These are phyloP conservation scores for Sympetrum striolatum DNA, from an alignment of 2,888 invertebrate species.

Conservation along the genomic window DNA sequence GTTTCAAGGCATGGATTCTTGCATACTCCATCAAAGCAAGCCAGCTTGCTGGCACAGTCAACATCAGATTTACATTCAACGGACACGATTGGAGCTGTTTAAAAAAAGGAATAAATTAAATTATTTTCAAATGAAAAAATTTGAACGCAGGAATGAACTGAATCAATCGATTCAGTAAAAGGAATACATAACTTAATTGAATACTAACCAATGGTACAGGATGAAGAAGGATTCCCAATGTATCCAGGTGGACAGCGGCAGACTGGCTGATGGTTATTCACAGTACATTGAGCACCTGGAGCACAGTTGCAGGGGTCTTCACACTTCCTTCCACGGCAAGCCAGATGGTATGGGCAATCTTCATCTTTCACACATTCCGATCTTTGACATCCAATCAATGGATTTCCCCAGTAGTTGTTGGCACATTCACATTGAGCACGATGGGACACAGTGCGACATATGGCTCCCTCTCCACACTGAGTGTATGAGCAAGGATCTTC, in stretches of 20 bases:
- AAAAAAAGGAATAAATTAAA: constrained; percentile 52
- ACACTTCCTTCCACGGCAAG: constrained; percentile 80
- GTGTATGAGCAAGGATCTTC: constrained; percentile 79
- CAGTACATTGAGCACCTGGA: constrained; percentile 76
- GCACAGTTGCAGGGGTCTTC: constrained; percentile 87
- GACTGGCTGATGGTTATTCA: constrained; percentile 75
- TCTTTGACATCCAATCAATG: constrained; percentile 76
- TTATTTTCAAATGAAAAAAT: constrained; percentile 22
- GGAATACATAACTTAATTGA: constrained; percentile 39
- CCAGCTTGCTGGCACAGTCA: constrained; percentile 84
- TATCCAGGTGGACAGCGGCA: constrained; percentile 86
- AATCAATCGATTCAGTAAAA: constrained; percentile 36
- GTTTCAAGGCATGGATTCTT: constrained; percentile 80
- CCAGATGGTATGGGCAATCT: constrained; percentile 80
- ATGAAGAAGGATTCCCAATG: constrained; percentile 75
- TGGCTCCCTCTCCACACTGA: constrained; percentile 81
- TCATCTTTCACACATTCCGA: constrained; percentile 78
- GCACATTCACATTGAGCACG: constrained; percentile 80
- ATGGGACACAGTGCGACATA: constrained; percentile 78
- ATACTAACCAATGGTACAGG: constrained; percentile 68
- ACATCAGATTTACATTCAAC: constrained; percentile 78
- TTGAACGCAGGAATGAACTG: neutral
- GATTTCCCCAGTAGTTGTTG: constrained; percentile 78
- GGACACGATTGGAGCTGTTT: constrained; percentile 61
- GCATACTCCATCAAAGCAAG: constrained; percentile 81